Evolutionary conservation across 2,888 invertebrate genomes (phyloP), one percentile per base, ranked within the genome.

Genomic region (Cerastis rubricosa): DNA sequence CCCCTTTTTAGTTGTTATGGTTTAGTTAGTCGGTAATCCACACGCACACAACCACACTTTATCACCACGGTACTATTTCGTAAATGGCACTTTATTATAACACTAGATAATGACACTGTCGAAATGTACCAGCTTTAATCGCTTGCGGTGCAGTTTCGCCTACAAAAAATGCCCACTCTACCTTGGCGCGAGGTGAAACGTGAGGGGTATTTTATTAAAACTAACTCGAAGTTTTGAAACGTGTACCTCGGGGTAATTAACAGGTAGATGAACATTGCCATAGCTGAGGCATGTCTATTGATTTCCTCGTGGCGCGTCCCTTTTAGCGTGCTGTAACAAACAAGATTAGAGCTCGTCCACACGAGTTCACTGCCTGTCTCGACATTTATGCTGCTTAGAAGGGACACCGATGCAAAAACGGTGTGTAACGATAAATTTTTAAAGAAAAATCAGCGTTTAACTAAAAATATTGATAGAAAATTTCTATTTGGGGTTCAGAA

Each of bases 41-140:
- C 94, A 94, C 93, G 94, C 95, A 95, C 95, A 90, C 94, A 94
- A 96, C 95, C 96, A 96, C 96, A 95, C 92, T 95, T 95, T 94
- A 94, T 94, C 94, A 94, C 90, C 89, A 92, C 88, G 88, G 87
- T 87, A 89, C 84, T 86, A 87, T 87, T 86, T 84, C 86, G 83
- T 85, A 84, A 90, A 90, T 89, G 86, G 92, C 94, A 94, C 94
- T 89, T 74, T 91, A 90, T 90, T 90, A 85, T 90, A 88, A 88
- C 87, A 87, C 89, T 90, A 89, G 89, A 90, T 87, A 89, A 90
- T 88, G 89, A 90, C 92, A 93, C 93, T 90, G 89, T 91, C 89
- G 87, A 90, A 92, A 90, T 88, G 84, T 90, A 87, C 88, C 88
- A 88, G 94, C 93, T 95, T 94, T 79, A 72, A 74, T 71, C 89